phyloP scores from a whole-genome alignment of 2,797 vertebrate species.

The Choloepus didactylus region DNA sequence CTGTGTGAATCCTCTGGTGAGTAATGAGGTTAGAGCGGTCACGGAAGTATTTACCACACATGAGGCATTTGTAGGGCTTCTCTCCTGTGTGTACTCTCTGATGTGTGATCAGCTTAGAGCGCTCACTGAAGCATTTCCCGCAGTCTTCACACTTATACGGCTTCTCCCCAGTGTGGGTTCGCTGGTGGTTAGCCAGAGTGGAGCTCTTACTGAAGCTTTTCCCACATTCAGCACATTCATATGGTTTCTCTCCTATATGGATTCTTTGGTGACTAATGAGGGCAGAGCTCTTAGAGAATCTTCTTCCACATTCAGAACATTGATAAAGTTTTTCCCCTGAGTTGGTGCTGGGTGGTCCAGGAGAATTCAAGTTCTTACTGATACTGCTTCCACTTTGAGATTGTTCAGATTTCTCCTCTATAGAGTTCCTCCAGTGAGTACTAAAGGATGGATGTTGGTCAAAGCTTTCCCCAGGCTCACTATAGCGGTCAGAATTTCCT shows the following conservation, averaged over 20 bases:
- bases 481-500: neutral
- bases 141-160: conserved; percentile 73
- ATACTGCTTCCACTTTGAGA: neutral
- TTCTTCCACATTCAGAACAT: conserved; percentile 82
- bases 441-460: neutral
- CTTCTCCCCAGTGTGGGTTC: conserved; percentile 81
- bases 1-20: conserved; percentile 83
- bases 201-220: conserved; percentile 84
- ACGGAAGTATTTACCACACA: conserved; percentile 83
- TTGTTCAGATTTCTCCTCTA: neutral
- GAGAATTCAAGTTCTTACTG: neutral
- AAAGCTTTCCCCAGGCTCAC: conserved; percentile 10
- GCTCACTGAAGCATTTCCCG: conserved; percentile 82
- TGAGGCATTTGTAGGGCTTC: conserved; percentile 81
- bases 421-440: conserved; percentile 49
- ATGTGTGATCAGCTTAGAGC: conserved; percentile 83
- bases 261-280: conserved; percentile 85
- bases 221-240: conserved; percentile 80
- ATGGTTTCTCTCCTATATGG: conserved; percentile 83
- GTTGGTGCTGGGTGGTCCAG: neutral
- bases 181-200: conserved; percentile 78
- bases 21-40: conserved; percentile 84
- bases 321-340: conserved; percentile 73
- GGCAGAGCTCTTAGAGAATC: conserved; percentile 85
- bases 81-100: conserved; percentile 84